Conservation (phyloP, 2,797 vertebrate genomes). For the Prunella strophiata region DNA sequence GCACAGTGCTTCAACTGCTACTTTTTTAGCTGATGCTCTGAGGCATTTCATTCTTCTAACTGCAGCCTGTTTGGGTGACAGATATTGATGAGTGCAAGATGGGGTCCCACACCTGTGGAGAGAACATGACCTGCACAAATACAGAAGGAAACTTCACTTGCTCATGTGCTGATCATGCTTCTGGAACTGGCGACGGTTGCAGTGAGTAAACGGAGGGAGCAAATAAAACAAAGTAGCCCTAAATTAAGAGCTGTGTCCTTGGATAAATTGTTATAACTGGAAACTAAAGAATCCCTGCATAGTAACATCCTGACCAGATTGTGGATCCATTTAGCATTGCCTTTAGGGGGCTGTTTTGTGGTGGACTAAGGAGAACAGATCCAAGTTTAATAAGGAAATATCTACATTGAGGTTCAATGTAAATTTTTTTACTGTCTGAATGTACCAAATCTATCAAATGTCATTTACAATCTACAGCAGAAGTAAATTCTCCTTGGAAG, state of each 20-base stretch:
- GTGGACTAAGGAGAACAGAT: neutral
- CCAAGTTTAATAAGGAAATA: neutral
- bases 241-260: neutral
- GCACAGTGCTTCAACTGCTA: neutral
- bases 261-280: neutral
- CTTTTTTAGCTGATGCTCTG: neutral
- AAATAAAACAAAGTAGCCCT: neutral
- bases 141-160: constrained; percentile 79
- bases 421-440: neutral
- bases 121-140: constrained; percentile 79
- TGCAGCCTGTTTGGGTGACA: constrained; percentile 70
- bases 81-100: constrained; percentile 83
- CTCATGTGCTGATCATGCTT: constrained; percentile 58
- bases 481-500: neutral
- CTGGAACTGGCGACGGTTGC: constrained; percentile 68
- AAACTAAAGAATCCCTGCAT: neutral
- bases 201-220: constrained; percentile 65
- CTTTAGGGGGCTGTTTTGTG: neutral
- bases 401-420: neutral
- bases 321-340: neutral
- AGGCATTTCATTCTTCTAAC: constrained; percentile 46
- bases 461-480: neutral
- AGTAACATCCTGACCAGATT: neutral
- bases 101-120: constrained; percentile 77
- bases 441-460: neutral